Evolutionary conservation across 2,888 invertebrate genomes (phyloP).

Genomic region (Adineta ricciae): DNA sequence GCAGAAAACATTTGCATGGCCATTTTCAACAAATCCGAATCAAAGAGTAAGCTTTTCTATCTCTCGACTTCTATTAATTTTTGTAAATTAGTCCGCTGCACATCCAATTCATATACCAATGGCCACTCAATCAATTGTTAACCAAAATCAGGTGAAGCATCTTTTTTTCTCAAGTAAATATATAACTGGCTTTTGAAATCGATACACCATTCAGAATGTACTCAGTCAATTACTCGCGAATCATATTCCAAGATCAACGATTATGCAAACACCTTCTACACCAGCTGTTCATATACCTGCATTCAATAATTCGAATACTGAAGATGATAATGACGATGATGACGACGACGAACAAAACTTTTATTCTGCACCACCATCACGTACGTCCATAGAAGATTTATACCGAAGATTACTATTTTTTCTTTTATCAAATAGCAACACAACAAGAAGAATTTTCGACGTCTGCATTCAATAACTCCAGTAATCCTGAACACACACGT

Average conservation of each 20-base stretch:
- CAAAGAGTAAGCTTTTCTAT: not conserved
- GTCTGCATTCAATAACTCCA: not conserved
- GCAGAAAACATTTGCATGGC: not conserved
- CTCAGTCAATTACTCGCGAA: not conserved
- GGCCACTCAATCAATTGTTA: not conserved
- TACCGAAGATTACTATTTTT: not conserved
- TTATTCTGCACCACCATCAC: not conserved
- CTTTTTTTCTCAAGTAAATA: too few species aligned
- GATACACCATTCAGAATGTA: not conserved
- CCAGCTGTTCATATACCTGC: not conserved
- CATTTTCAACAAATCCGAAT: not conserved
- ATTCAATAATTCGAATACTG: not conserved
- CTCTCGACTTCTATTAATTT: not conserved
- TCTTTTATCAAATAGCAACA: not conserved
- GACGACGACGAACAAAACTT: not conserved
- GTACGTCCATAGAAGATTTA: not conserved
- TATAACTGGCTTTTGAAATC: too few species aligned
- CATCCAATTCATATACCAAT: slow-evolving; percentile 2
- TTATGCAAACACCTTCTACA: not conserved
- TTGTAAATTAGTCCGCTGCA: not conserved
- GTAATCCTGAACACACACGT: not conserved
- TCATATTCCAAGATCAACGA: not conserved
- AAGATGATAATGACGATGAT: not conserved
- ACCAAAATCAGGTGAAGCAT: not conserved
- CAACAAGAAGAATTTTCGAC: not conserved